Evolutionary conservation across 1,140 invertebrate species (phyloP), one percentile per base, ranked within the genome.

Genomic region (Macrosteles quadrilineatus): DNA sequence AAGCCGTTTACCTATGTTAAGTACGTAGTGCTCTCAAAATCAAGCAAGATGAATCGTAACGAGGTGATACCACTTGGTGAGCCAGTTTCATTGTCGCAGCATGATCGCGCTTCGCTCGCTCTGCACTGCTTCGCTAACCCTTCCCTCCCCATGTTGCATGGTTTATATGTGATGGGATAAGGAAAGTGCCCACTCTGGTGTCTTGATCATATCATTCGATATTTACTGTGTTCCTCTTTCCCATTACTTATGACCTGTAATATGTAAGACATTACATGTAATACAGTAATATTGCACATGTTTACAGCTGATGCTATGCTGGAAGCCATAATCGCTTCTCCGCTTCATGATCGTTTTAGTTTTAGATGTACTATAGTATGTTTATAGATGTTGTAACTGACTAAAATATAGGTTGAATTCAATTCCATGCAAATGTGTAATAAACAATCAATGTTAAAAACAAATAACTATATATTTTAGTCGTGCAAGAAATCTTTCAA

Each of bases 81-180:
- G 59, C 30, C 27, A 63, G 19, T 63, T 63, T 63, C 47, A 4
- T 50, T 50, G 14, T 4, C 47, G 47, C 47, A 3, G 47, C 47
- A 50, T 50, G 47, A n/a, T 50, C 47, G 47, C 47, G 47, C 47
- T 50, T 40, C 36, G 17, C 36, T 40, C n/a, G 32, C 32, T 36
- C 32, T 36, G 32, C 47, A 19, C 14, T 50, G 47, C 47, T 50
- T 50, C 6, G 3, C 47, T 50, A 50, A 50, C 47, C 29, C 31
- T 36, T 6, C 29, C 29, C 59, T 19, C 11, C 29, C 31, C 27
- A 32, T 29, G 25, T 63, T 77, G 77, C 76, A 78, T 70, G 74
- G 76, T 78, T 75, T 76, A 79, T 81, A 72, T 71, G 85, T 86
- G 83, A 86, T 86, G 85, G 85, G 85, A 87, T 87, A 86, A 86